Evolutionary conservation across 2,797 vertebrate species (phyloP).

Genomic region (Lateolabrax maculatus): DNA sequence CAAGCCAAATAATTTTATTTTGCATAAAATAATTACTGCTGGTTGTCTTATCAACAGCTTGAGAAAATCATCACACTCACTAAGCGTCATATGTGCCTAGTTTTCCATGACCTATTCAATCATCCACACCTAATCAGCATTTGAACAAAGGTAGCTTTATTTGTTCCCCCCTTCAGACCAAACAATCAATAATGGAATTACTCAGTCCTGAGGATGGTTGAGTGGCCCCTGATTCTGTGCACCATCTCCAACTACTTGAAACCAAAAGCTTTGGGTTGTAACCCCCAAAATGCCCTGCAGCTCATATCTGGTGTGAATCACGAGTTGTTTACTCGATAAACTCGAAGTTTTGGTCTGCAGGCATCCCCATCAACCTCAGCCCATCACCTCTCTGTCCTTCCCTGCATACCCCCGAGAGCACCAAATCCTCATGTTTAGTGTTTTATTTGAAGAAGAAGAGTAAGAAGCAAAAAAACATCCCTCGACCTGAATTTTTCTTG

Average conservation of each 20-base stretch:
- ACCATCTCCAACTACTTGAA: slow-evolving; percentile 4
- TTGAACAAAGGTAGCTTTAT: neutral
- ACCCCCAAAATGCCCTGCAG: slow-evolving; percentile 15
- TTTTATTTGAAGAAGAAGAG: slow-evolving; percentile 51
- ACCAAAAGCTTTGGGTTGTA: slow-evolving; percentile 18
- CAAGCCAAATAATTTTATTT: neutral
- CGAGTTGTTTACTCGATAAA: slow-evolving; percentile 61
- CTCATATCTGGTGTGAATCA: slow-evolving; percentile 41
- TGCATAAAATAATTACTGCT: neutral
- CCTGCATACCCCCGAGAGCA: slow-evolving; percentile 16
- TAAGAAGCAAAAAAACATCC: slow-evolving; percentile 55
- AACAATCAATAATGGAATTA: slow-evolving; percentile 14
- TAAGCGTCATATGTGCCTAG: neutral
- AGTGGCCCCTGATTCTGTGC: neutral
- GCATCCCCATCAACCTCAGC: slow-evolving; percentile 31
- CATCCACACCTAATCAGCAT: neutral
- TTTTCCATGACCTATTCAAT: slow-evolving; percentile 12
- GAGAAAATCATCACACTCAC: neutral
- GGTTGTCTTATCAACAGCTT: neutral
- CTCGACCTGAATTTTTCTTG: slow-evolving; percentile 42
- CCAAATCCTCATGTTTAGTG: slow-evolving; percentile 48
- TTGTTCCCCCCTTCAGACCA: neutral
- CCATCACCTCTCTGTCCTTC: slow-evolving; percentile 25
- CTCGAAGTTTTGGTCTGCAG: slow-evolving; percentile 35
- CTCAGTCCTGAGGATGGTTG: neutral